These are phyloP conservation scores for Anolis sagrei DNA, from an alignment of 2,113 vertebrate species.

Conservation along the genomic window DNA sequence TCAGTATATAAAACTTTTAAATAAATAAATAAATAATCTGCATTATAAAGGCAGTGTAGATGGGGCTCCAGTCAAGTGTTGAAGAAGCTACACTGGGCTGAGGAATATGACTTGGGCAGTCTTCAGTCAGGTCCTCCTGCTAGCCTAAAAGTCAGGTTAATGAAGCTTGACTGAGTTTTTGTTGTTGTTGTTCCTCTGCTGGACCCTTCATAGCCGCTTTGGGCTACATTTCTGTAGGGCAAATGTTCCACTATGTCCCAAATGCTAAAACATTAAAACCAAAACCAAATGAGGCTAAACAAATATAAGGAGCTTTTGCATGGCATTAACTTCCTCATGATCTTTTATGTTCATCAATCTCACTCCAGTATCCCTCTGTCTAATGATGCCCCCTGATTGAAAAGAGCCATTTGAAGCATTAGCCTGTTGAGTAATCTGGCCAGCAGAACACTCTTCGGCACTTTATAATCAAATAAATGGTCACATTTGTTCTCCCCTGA, in stretches of 20 bases:
- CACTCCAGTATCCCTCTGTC: constrained; percentile 47
- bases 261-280: constrained; percentile 25
- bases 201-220: no score
- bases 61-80: no score
- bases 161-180: no score
- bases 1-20: no score
- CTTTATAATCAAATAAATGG: constrained; percentile 75
- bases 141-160: no score
- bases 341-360: constrained; percentile 59
- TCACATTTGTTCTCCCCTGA: constrained; percentile 63
- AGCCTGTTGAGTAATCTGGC: constrained; percentile 62
- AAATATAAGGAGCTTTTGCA: constrained; percentile 31
- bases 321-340: constrained; percentile 41
- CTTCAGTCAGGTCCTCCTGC: no score
- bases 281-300: neutral
- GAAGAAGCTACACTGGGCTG: no score
- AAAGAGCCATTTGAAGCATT: constrained; percentile 68
- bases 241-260: constrained; percentile 2
- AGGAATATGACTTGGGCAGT: no score
- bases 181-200: no score
- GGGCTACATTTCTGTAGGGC: no score
- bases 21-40: no score
- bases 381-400: constrained; percentile 65
- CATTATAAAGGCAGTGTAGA: no score
- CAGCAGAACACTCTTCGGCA: constrained; percentile 63